Base-by-base conservation (phyloP, 2,797 vertebrate genomes). In the Paedocypris micromegethes region DNA sequence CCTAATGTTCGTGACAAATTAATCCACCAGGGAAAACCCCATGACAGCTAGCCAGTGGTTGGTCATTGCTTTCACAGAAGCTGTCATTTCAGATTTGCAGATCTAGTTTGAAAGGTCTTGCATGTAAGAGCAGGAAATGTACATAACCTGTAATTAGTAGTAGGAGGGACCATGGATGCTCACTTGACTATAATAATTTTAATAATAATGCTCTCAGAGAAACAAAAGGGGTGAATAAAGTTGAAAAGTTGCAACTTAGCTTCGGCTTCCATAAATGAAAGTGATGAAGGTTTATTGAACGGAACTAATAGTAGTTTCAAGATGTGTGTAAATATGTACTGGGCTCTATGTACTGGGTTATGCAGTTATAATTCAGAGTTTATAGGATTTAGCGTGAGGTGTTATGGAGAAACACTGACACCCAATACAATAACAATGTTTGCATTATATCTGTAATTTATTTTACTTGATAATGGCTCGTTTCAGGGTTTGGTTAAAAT, bases 1-100 rank as follows among this genome's bases (percentile, higher is more conserved):
- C 86, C 84, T 89, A 92, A 92, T 90, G 80, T 89, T 92, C 83
- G 79, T 80, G 82, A 88, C 78, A 94, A 91, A 92, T 90, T 90
- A 92, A 92, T 93, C 90, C 90, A 86, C 85, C 69, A 78, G 86
- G 83, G 85, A 74, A 90, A 89, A 83, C 66, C 82, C 84, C 88
- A 62, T 89, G 91, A 89, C 90, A 92, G 79, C 80, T 66, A 87
- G 81, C 72, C 86, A 79, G 81, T 78, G 83, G 83, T 40, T 47
- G 88, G 87, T 93, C 88, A 90, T 86, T 88, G 88, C 73, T 81
- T 89, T 75, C 83, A 86, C 77, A 66, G 82, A 78, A 81, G 79
- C 80, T 91, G 86, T 86, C 88, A 88, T 91, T 92, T 91, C 86
- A 80, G 79, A 85, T 86, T 88, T 88, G 79, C 80, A 76, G 81